phyloP scores from a whole-genome alignment of 2,113 vertebrate genomes.

The Nematolebias whitei region DNA sequence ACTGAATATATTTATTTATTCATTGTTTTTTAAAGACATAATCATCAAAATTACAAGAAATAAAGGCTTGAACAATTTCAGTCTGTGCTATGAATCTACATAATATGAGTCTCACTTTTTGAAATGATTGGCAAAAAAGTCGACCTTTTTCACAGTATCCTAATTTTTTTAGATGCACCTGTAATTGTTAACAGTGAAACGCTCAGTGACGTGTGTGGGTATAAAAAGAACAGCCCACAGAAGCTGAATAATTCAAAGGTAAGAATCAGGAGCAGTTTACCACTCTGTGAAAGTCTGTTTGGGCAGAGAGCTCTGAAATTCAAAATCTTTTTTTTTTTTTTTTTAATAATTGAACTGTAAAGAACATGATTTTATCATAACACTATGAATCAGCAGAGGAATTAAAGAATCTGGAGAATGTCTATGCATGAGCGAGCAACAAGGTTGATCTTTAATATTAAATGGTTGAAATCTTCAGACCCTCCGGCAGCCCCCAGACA shows the following conservation, averaged over 20 bases:
- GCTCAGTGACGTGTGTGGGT: background rate
- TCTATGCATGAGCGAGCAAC: background rate
- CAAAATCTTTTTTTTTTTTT: background rate
- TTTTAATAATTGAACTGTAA: background rate
- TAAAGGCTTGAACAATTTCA: no score
- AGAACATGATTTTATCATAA: background rate
- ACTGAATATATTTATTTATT: no score
- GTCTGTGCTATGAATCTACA: no score
- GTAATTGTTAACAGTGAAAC: background rate
- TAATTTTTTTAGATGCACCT: no score
- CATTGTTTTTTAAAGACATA: no score
- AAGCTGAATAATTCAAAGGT: background rate
- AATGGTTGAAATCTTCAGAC: slow-evolving; percentile 1
- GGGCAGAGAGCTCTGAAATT: background rate
- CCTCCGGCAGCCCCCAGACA: background rate
- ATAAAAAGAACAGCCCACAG: background rate
- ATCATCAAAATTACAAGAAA: no score
- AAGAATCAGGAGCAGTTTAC: background rate
- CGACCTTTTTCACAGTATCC: no score
- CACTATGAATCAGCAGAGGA: background rate
- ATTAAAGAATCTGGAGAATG: background rate
- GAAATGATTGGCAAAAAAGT: no score
- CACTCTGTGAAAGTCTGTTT: background rate
- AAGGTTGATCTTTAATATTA: slow-evolving; percentile 4
- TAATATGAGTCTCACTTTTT: no score